A percentile compares a stretch with the other conserved stretches of the same genome.
phyloP scores from a whole-genome alignment of 2,797 vertebrate species.

The Pterois miles region DNA sequence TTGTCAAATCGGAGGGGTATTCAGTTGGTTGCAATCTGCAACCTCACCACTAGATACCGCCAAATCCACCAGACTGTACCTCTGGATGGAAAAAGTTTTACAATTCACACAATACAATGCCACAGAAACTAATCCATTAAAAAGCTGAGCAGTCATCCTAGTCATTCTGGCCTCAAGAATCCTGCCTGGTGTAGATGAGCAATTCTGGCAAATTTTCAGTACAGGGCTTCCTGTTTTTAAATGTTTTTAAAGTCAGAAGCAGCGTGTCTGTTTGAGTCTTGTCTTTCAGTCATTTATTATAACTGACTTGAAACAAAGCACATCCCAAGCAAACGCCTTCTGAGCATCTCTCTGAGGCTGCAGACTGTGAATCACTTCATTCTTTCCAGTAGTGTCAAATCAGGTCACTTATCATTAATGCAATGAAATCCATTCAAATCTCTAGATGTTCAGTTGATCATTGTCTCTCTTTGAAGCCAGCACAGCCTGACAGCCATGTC shows the following conservation, averaged over 20 bases:
- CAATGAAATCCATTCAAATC: constrained; percentile 4
- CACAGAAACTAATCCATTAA: background rate
- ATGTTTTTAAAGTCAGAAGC: background rate
- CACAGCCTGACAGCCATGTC: background rate
- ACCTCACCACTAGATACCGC: too few relatives aligned
- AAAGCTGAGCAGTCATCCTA: background rate
- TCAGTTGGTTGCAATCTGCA: too few relatives aligned
- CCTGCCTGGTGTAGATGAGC: background rate
- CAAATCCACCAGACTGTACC: too few relatives aligned
- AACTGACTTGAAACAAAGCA: constrained; percentile 8
- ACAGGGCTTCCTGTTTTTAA: background rate
- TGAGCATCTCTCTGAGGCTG: background rate
- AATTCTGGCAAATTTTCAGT: background rate
- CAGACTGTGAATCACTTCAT: constrained; percentile 34
- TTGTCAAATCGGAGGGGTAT: too few relatives aligned
- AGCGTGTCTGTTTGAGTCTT: background rate
- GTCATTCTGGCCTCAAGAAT: background rate
- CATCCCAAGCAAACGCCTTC: background rate
- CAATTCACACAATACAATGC: background rate
- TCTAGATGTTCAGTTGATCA: background rate
- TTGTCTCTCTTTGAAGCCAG: background rate
- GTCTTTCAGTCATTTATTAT: background rate
- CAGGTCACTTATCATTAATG: constrained; percentile 39
- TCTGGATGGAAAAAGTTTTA: background rate
- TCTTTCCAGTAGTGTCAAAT: constrained; percentile 22